Conservation (phyloP, 1,140 invertebrate species). For the Macrosteles quadrilineatus region DNA sequence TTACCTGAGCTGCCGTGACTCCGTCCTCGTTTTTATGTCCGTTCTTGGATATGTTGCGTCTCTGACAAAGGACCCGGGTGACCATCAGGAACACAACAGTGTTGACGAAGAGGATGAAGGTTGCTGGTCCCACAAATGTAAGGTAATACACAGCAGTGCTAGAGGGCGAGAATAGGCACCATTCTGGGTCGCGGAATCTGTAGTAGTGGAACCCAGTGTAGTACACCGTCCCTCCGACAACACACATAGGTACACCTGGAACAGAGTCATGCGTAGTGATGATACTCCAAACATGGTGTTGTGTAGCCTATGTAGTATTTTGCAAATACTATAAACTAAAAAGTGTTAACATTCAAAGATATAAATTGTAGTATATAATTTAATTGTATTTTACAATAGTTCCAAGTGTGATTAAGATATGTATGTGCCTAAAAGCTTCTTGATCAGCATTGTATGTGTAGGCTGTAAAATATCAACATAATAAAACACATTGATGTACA, state of each 20-base stretch:
- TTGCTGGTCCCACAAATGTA: conserved; percentile 50
- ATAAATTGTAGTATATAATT: too few species aligned
- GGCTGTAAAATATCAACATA: too few species aligned
- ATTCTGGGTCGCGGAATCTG: conserved; percentile 38
- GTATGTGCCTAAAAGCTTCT: too few species aligned
- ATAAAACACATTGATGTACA: too few species aligned
- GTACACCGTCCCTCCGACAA: conserved; percentile 40
- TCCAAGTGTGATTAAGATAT: too few species aligned
- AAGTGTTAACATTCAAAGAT: too few species aligned
- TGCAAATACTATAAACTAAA: too few species aligned
- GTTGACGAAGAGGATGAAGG: conserved; percentile 54
- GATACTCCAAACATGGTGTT: conserved; percentile 60
- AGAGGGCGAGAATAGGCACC: conserved; percentile 42
- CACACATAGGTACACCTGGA: conserved; percentile 48
- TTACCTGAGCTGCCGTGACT: conserved; percentile 40
- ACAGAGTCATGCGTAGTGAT: conserved; percentile 40
- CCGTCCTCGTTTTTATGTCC: conserved; percentile 27
- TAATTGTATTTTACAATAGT: too few species aligned
- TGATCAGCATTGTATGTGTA: too few species aligned
- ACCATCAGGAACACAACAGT: conserved; percentile 55
- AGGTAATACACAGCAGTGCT: conserved; percentile 42
- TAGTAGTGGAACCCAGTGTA: conserved; percentile 42
- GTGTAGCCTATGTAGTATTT: too few species aligned
- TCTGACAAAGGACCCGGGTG: conserved; percentile 52
- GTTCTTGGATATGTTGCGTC: conserved; percentile 43